These are phyloP conservation scores for Steatocranus sp. DNA, from an alignment of 2,797 vertebrate species.

Conservation along the genomic window DNA sequence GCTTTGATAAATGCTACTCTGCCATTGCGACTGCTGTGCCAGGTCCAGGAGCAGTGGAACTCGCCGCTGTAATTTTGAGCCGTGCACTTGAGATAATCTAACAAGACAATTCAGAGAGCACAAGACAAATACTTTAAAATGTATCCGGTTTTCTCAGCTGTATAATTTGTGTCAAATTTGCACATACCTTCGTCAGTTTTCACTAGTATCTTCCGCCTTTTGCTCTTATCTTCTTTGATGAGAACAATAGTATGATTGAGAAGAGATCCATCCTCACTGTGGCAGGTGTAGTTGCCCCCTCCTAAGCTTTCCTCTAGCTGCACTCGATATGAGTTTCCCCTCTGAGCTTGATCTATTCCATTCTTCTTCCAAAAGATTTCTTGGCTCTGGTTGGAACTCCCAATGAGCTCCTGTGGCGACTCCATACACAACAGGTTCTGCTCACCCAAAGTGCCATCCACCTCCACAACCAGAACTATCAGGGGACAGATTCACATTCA, in stretches of 20 bases:
- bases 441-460: constrained; percentile 26
- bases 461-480: constrained; percentile 57
- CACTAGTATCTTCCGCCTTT: constrained; percentile 43
- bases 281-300: constrained; percentile 73
- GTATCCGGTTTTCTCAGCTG: neutral
- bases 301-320: constrained; percentile 55
- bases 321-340: constrained; percentile 36
- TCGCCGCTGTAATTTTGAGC: constrained; percentile 65
- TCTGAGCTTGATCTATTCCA: neutral
- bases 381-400: neutral
- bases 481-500: neutral
- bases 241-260: constrained; percentile 72
- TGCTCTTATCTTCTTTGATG: constrained; percentile 19
- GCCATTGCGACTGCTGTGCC: constrained; percentile 47
- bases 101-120: neutral
- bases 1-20: constrained; percentile 58
- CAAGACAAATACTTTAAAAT: neutral
- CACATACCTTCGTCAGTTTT: constrained; percentile 15
- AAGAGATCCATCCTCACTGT: constrained; percentile 45
- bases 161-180: neutral
- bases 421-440: constrained; percentile 45
- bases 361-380: constrained; percentile 60
- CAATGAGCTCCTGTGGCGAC: neutral
- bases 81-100: constrained; percentile 61
- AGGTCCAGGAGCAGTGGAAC: constrained; percentile 74